These are phyloP conservation scores for Hemiprocne comata DNA, from an alignment of 2,113 vertebrate species.

Conservation along the genomic window DNA sequence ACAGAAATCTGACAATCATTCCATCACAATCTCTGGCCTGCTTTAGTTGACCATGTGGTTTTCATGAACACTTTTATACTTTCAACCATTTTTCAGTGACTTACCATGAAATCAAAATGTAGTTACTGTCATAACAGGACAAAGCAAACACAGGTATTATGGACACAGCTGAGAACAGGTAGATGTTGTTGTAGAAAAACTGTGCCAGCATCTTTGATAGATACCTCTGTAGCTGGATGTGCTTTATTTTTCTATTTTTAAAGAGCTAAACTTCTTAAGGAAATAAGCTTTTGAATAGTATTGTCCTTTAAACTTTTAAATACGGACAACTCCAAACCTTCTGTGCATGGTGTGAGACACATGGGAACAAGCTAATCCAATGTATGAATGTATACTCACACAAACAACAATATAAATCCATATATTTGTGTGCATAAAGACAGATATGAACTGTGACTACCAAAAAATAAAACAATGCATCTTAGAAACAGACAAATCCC, in stretches of 20 bases:
- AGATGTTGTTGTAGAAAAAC: background rate
- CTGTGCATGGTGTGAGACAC: background rate
- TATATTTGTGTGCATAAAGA: background rate
- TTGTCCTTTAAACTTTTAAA: background rate
- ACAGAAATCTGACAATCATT: background rate
- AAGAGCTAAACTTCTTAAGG: background rate
- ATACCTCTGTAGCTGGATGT: background rate
- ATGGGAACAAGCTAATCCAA: background rate
- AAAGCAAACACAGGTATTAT: background rate
- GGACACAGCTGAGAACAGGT: background rate
- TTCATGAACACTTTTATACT: background rate
- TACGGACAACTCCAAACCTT: background rate
- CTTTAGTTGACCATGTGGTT: background rate
- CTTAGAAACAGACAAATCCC: background rate
- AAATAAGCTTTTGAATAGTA: background rate
- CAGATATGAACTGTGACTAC: background rate
- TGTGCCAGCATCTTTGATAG: background rate
- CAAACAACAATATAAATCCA: background rate
- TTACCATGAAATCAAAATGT: background rate
- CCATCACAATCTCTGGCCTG: background rate
- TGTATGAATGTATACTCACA: background rate
- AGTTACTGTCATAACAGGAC: background rate
- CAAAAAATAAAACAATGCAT: background rate
- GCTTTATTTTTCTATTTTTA: background rate
- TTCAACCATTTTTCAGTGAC: background rate